A percentile compares a stretch with the other conserved stretches of the same genome.
phyloP scores from a whole-genome alignment of 2,797 vertebrate genomes.

The Telmatherina bonti region DNA sequence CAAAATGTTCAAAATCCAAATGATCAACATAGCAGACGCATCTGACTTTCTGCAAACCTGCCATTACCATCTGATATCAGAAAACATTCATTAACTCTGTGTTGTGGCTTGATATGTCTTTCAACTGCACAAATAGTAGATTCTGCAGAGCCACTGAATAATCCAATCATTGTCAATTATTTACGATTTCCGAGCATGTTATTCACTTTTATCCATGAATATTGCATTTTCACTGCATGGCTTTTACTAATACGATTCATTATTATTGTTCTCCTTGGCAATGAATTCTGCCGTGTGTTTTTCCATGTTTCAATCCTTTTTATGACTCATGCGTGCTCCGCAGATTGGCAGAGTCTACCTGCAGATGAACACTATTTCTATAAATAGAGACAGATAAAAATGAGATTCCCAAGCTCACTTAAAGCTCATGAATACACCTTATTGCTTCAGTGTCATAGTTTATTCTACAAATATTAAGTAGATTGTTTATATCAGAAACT shows the following conservation, averaged over 20 bases:
- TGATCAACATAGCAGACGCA: constrained; percentile 1
- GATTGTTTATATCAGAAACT: constrained; percentile 26
- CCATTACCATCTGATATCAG: constrained; percentile 18
- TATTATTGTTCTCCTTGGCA: constrained; percentile 65
- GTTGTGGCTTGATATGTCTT: constrained; percentile 38
- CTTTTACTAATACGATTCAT: constrained; percentile 72
- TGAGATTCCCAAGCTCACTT: constrained; percentile 26
- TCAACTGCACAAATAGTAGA: constrained; percentile 47
- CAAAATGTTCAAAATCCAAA: not conserved
- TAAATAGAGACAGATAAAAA: constrained; percentile 53
- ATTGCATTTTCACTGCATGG: constrained; percentile 69
- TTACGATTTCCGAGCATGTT: constrained; percentile 67
- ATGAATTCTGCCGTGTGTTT: constrained; percentile 59
- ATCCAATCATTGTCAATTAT: constrained; percentile 80
- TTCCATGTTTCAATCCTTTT: constrained; percentile 58
- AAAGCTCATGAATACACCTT: constrained; percentile 42
- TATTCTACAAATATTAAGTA: constrained; percentile 62
- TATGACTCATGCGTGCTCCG: constrained; percentile 57
- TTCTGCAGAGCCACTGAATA: constrained; percentile 71
- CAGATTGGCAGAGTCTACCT: constrained; percentile 60
- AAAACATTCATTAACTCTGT: constrained; percentile 17
- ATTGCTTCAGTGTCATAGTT: constrained; percentile 56
- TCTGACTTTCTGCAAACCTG: not conserved
- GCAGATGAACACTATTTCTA: constrained; percentile 56
- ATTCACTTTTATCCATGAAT: constrained; percentile 75